A percentile compares a stretch with the other conserved stretches of the same genome.
These are phyloP conservation scores for Cyanoliseus patagonus DNA, from an alignment of 2,113 vertebrate species.

Conservation along the genomic window DNA sequence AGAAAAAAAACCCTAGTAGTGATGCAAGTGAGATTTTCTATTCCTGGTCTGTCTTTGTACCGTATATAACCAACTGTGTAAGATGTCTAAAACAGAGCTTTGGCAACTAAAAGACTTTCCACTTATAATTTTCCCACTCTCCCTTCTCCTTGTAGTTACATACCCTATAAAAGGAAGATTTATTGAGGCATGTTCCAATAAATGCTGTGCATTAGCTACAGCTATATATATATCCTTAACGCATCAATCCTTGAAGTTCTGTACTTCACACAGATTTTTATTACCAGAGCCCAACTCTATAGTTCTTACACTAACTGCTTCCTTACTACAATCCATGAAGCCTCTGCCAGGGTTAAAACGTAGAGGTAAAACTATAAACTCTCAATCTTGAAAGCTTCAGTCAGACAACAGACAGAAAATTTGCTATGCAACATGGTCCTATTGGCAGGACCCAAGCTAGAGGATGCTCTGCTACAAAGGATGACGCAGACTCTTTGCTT, in stretches of 20 bases:
- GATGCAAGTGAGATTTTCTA: slow-evolving; percentile 53
- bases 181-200: slow-evolving; percentile 32
- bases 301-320: not conserved
- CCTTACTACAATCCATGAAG: not conserved
- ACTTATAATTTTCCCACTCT: slow-evolving; percentile 61
- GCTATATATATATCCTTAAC: not conserved
- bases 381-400: not conserved
- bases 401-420: not conserved
- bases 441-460: not conserved
- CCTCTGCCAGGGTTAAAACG: not conserved
- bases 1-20: slow-evolving; percentile 58
- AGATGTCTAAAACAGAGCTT: slow-evolving; percentile 57
- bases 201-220: slow-evolving; percentile 39
- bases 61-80: slow-evolving; percentile 19
- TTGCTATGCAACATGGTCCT: not conserved
- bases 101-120: slow-evolving; percentile 70
- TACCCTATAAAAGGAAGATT: slow-evolving; percentile 39
- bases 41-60: slow-evolving; percentile 50
- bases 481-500: not conserved
- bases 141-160: slow-evolving; percentile 20
- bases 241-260: not conserved
- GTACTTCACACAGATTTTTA: not conserved
- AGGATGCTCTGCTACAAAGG: not conserved
- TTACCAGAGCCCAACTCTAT: not conserved
- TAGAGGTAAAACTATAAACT: not conserved